Conservation (phyloP, 2,113 vertebrate species). For the Alces alces region DNA sequence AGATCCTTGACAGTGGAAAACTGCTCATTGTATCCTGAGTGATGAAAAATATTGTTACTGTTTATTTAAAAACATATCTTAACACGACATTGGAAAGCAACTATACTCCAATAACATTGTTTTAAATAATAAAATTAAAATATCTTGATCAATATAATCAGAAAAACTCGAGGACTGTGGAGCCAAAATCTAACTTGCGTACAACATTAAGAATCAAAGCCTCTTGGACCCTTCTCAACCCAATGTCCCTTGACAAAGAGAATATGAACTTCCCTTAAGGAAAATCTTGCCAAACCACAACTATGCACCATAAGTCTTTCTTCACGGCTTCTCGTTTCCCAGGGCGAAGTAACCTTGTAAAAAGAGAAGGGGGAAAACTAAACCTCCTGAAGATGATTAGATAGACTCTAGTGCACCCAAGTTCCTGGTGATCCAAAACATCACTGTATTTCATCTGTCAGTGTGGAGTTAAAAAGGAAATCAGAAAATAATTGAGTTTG, state of each 20-base stretch:
- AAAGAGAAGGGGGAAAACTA: not conserved
- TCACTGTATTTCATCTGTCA: not conserved
- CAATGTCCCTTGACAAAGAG: fast-evolving
- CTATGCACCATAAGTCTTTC: fast-evolving
- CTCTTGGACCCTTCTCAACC: no score
- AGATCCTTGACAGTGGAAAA: not conserved
- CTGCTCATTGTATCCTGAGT: no score
- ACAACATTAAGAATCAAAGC: not conserved
- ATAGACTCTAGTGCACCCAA: not conserved
- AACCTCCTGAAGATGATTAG: no score
- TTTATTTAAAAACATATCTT: not conserved
- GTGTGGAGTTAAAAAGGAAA: not conserved
- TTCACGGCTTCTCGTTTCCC: not conserved
- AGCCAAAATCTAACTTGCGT: not conserved
- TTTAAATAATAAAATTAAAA: not conserved
- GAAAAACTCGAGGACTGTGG: not conserved
- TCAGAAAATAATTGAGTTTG: not conserved
- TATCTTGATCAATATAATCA: not conserved
- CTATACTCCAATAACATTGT: not conserved
- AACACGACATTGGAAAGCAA: not conserved
- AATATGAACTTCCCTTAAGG: not conserved
- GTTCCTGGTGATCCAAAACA: not conserved
- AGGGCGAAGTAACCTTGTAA: not conserved
- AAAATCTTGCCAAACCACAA: not conserved
- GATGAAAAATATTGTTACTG: no score